Base-by-base conservation (phyloP, 2,797 vertebrate genomes). In the Hirundo rustica region DNA sequence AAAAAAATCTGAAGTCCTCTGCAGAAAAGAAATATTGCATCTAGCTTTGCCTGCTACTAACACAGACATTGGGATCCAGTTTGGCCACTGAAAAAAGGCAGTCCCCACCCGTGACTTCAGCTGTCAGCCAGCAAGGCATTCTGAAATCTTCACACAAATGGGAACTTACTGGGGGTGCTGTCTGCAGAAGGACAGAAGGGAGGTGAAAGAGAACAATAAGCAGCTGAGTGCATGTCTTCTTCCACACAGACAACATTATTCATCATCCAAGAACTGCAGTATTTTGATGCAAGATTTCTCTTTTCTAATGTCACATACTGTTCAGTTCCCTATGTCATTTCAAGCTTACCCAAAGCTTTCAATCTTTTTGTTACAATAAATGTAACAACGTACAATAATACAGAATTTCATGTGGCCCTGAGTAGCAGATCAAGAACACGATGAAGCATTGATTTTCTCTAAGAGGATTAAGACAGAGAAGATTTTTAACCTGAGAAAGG, bases 401-500 rank as follows among this genome's bases (percentile, higher is more conserved):
- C 45, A 67, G 48, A 95, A 92, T 85, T 86, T 95, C 80, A 91
- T 2, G 38, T 62, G 81, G 47, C 71, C 80, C 1, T 68, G 58
- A 87, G 47, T 10, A 72, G 78, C 67, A 83, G 72, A 93, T 90
- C 53, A 90, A 88, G 74, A 97, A 92, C 64, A 95, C 0, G 1
- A 93, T 57, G 55, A 85, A 97, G 92, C 91, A 88, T 18, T 36
- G 95, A 74, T 92, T 88, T 96, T 72, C 47, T 76, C 92, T 72
- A 85, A 88, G 58, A 88, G 92, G 55, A 97, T 92, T 93, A 96
- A 86, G 77, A 96, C 92, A 91, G 91, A 96, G 85, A 80, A 92
- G 61, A 96, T 97, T 97, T 97, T 94, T 95, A 96, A 96, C 54
- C 58, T 71, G 95, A 97, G 96, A 97, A 96, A 95, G 94, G 55